These are phyloP conservation scores for Sylvietta virens DNA, from an alignment of 2,113 vertebrate genomes.

Conservation along the genomic window DNA sequence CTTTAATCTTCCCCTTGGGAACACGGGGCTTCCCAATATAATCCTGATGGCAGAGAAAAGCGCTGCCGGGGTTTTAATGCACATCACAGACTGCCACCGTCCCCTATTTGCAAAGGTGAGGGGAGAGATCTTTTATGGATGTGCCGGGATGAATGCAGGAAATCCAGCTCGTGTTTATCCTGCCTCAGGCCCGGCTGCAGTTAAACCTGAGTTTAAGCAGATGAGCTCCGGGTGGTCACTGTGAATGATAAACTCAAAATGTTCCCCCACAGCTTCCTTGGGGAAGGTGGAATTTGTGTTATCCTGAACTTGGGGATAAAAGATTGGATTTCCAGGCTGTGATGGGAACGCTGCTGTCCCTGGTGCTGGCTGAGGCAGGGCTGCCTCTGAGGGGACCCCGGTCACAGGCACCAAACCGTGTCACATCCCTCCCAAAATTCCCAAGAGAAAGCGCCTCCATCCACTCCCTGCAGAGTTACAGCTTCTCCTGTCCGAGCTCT, in stretches of 20 bases:
- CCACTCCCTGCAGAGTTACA: background rate
- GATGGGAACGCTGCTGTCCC: background rate
- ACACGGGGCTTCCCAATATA: background rate
- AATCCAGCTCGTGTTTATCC: background rate
- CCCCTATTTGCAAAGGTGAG: background rate
- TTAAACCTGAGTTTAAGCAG: background rate
- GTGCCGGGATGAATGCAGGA: background rate
- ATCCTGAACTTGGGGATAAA: background rate
- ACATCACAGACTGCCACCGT: background rate
- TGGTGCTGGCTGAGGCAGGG: background rate
- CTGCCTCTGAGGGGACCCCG: accelerated
- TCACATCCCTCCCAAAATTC: background rate
- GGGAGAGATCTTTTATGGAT: background rate
- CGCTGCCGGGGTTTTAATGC: background rate
- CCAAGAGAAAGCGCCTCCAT: accelerated
- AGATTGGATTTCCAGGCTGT: background rate
- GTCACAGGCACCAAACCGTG: accelerated
- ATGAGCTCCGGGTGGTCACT: background rate
- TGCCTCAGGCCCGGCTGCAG: background rate
- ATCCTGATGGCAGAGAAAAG: background rate
- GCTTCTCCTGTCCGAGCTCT: accelerated
- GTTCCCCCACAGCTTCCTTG: background rate
- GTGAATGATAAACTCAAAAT: background rate
- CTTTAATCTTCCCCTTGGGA: constrained; percentile 45
- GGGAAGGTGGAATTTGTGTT: background rate